A percentile compares a stretch with the other conserved stretches of the same genome.
Evolutionary conservation across 2,113 vertebrate genomes (phyloP).

Genomic region (Oplegnathus fasciatus): DNA sequence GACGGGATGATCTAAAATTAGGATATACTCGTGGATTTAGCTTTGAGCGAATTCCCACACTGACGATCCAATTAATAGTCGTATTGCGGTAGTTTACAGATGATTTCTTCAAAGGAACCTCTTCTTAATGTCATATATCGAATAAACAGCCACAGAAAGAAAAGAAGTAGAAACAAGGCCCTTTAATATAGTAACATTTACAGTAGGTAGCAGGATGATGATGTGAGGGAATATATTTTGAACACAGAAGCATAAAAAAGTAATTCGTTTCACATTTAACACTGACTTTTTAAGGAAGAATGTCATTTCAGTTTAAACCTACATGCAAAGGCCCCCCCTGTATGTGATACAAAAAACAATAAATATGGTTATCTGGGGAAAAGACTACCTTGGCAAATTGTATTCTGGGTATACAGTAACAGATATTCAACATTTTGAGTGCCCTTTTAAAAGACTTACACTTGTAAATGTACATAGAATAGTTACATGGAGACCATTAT

Average conservation of each 20-base stretch:
- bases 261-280: slow-evolving; percentile 57
- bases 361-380: slow-evolving; percentile 49
- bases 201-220: slow-evolving; percentile 53
- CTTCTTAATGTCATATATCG: too few species aligned
- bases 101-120: neutral
- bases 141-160: slow-evolving; percentile 17
- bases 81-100: neutral
- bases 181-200: slow-evolving; percentile 78
- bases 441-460: slow-evolving; percentile 43
- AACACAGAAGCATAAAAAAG: slow-evolving; percentile 64
- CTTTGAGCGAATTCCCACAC: neutral
- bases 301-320: slow-evolving; percentile 49
- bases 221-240: slow-evolving; percentile 27
- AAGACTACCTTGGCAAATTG: slow-evolving; percentile 36
- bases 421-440: slow-evolving; percentile 40
- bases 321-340: slow-evolving; percentile 67
- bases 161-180: slow-evolving; percentile 64
- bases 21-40: neutral
- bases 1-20: neutral
- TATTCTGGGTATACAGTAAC: slow-evolving; percentile 49
- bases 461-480: slow-evolving; percentile 58
- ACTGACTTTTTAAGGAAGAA: slow-evolving; percentile 44
- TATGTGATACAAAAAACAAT: slow-evolving; percentile 51
- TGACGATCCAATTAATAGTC: neutral
- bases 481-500: slow-evolving; percentile 49